These are phyloP conservation scores for Amphiprion ocellaris DNA, from an alignment of 2,113 vertebrate genomes.

Conservation along the genomic window DNA sequence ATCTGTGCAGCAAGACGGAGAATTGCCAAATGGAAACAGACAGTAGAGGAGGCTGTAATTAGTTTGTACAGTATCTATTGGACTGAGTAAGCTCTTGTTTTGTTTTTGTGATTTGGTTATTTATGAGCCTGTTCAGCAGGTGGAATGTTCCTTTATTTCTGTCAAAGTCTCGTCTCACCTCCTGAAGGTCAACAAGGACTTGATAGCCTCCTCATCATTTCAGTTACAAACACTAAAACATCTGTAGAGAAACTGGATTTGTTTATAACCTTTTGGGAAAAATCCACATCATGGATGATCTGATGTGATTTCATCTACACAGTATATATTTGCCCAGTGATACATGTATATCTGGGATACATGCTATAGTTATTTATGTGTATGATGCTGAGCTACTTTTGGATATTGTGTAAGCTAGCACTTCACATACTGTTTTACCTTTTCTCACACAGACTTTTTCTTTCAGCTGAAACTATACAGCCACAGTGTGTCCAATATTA, in stretches of 20 bases:
- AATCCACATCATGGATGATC: not conserved
- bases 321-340: constrained; percentile 15
- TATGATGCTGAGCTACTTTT: constrained; percentile 33
- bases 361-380: constrained; percentile 39
- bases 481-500: not conserved
- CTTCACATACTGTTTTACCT: not conserved
- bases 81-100: constrained; percentile 64
- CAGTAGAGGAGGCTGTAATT: constrained; percentile 53
- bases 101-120: constrained; percentile 65
- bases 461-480: not conserved
- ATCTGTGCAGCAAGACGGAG: constrained; percentile 29
- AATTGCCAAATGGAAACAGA: constrained; percentile 53
- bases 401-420: constrained; percentile 39
- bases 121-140: constrained; percentile 67
- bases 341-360: constrained; percentile 20
- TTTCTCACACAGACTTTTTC: not conserved
- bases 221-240: constrained; percentile 26
- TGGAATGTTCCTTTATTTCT: constrained; percentile 55
- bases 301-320: constrained; percentile 26
- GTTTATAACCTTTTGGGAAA: constrained; percentile 8
- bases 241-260: constrained; percentile 19
- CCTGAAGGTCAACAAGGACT: constrained; percentile 33
- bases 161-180: constrained; percentile 15
- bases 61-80: constrained; percentile 72
- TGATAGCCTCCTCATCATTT: constrained; percentile 41